phyloP scores from a whole-genome alignment of 1,140 invertebrate species.

The Mactra quadrangularis region DNA sequence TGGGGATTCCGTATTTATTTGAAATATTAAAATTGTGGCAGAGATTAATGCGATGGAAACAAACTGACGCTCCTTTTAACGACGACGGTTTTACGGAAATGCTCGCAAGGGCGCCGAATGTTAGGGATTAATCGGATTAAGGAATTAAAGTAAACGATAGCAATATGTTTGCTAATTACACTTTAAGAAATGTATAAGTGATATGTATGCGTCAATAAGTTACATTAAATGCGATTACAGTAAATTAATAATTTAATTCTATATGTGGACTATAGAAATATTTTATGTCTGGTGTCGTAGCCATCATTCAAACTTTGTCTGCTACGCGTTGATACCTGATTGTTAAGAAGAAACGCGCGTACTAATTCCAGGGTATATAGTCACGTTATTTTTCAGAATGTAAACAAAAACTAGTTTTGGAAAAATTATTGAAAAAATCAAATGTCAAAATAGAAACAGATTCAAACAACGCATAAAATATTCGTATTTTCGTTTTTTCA shows the following conservation, averaged over 20 bases:
- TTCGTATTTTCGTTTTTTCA: too few species aligned
- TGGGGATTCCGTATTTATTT: too few species aligned
- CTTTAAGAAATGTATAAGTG: constrained; percentile 8
- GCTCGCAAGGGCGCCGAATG: background rate
- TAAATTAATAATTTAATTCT: background rate
- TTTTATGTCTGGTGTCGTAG: background rate
- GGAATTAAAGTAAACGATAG: constrained; percentile 24
- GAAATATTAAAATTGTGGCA: too few species aligned
- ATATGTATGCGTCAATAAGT: constrained; percentile 32
- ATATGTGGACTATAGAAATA: background rate
- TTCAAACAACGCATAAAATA: too few species aligned
- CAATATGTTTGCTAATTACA: constrained; percentile 23
- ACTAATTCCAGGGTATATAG: too few species aligned
- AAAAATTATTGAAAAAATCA: too few species aligned
- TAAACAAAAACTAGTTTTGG: too few species aligned
- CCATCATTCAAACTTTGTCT: background rate
- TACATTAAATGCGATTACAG: constrained; percentile 29
- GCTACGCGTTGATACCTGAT: constrained; percentile 4
- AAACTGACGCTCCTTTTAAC: too few species aligned
- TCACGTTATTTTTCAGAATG: too few species aligned
- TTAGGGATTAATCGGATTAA: constrained; percentile 13
- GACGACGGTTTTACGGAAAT: background rate
- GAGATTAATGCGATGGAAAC: too few species aligned
- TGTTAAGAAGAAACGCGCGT: too few species aligned
- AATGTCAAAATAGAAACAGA: too few species aligned